Conservation (phyloP, 2,888 invertebrate genomes). For the Muscina levida region DNA sequence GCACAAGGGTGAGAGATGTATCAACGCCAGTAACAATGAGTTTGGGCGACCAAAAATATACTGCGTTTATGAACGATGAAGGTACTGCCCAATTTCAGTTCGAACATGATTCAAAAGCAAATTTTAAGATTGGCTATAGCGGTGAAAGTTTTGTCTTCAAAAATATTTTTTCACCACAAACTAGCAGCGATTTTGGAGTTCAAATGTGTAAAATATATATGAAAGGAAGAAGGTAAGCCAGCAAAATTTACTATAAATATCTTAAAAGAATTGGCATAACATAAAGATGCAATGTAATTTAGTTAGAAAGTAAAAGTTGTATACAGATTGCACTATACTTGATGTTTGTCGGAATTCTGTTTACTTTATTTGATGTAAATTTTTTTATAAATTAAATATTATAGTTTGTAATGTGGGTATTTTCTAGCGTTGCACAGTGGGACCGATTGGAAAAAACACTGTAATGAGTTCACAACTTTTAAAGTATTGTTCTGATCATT, state of each 20-base stretch:
- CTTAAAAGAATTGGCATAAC: no score
- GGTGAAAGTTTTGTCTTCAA: background rate
- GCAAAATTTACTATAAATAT: background rate
- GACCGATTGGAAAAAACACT: no score
- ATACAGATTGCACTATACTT: no score
- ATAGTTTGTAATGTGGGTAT: no score
- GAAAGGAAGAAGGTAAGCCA: background rate
- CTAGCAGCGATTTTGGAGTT: background rate
- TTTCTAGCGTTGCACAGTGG: no score
- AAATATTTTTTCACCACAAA: background rate
- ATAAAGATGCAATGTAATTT: no score
- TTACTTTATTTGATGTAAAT: no score
- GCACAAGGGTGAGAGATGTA: conserved; percentile 83
- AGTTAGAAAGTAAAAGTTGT: no score
- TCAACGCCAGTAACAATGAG: conserved; percentile 58
- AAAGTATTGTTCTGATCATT: no score
- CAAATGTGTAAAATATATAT: background rate
- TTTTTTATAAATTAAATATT: no score
- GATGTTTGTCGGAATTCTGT: no score
- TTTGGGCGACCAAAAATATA: background rate
- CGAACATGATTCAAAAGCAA: background rate
- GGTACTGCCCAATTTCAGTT: conserved; percentile 83
- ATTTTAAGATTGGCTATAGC: conserved; percentile 4
- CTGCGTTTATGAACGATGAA: conserved; percentile 81
- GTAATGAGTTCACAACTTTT: no score